These are phyloP conservation scores for Drosophila yakuba DNA, from an alignment of 1,140 invertebrate genomes.

Conservation along the genomic window DNA sequence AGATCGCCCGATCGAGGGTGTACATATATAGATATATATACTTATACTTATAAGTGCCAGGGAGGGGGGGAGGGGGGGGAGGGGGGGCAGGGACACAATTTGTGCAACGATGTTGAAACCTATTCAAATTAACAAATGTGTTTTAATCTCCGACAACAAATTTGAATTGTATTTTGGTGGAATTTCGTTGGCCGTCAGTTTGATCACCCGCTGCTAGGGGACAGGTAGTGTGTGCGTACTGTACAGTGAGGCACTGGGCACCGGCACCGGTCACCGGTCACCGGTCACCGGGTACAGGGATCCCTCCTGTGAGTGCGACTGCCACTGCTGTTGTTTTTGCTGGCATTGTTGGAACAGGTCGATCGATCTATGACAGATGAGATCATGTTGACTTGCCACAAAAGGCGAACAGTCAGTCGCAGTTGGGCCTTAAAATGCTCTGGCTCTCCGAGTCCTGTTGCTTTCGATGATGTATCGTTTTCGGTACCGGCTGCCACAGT, in stretches of 20 bases:
- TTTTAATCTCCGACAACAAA: slow-evolving; percentile 81
- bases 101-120: slow-evolving; percentile 76
- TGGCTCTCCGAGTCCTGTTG: slow-evolving; percentile 68
- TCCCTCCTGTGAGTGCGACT: slow-evolving; percentile 56
- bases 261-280: neutral
- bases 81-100: slow-evolving; percentile 21
- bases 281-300: slow-evolving; percentile 13
- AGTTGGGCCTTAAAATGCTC: slow-evolving; percentile 10
- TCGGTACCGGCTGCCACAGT: slow-evolving; percentile 37
- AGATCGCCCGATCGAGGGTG: neutral
- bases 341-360: slow-evolving; percentile 77
- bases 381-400: slow-evolving; percentile 82
- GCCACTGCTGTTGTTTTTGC: slow-evolving; percentile 24
- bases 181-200: slow-evolving; percentile 27
- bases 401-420: slow-evolving; percentile 54
- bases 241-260: slow-evolving; percentile 22
- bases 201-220: slow-evolving; percentile 68
- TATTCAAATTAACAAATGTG: slow-evolving; percentile 83
- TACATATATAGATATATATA: neutral
- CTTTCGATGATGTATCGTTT: slow-evolving; percentile 80
- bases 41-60: neutral
- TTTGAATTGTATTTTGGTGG: slow-evolving; percentile 72
- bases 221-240: slow-evolving; percentile 30
- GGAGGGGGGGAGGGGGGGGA: too few species aligned
- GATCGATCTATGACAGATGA: slow-evolving; percentile 83